These are phyloP conservation scores for Microcebus lehilahytsara DNA, from an alignment of 2,113 vertebrate genomes.

Conservation along the genomic window DNA sequence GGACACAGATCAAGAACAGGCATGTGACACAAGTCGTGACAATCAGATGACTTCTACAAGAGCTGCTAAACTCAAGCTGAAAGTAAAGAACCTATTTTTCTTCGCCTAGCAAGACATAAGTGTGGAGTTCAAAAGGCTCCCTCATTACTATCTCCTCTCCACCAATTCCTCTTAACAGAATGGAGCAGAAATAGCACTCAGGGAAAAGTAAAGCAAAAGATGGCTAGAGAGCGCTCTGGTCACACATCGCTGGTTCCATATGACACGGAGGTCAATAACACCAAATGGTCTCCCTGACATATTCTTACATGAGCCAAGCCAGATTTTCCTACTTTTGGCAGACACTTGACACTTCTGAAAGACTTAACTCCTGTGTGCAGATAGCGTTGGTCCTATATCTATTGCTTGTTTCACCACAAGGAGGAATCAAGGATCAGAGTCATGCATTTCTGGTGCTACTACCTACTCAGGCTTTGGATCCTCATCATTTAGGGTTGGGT, in stretches of 20 bases:
- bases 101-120: background rate
- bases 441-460: background rate
- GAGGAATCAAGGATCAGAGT: background rate
- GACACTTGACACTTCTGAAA: background rate
- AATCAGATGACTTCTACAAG: background rate
- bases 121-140: background rate
- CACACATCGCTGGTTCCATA: background rate
- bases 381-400: background rate
- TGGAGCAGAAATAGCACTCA: background rate
- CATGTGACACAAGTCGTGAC: background rate
- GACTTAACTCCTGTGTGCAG: background rate
- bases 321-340: background rate
- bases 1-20: background rate
- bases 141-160: background rate
- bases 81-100: background rate
- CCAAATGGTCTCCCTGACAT: background rate
- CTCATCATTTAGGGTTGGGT: background rate
- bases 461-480: background rate
- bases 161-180: background rate
- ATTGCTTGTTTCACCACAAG: background rate
- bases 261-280: background rate
- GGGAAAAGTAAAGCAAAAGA: background rate
- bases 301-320: background rate
- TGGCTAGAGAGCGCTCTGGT: background rate
- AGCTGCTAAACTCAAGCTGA: background rate